Evolutionary conservation across 2,797 vertebrate species (phyloP).

Genomic region (Eospalax fontanierii): DNA sequence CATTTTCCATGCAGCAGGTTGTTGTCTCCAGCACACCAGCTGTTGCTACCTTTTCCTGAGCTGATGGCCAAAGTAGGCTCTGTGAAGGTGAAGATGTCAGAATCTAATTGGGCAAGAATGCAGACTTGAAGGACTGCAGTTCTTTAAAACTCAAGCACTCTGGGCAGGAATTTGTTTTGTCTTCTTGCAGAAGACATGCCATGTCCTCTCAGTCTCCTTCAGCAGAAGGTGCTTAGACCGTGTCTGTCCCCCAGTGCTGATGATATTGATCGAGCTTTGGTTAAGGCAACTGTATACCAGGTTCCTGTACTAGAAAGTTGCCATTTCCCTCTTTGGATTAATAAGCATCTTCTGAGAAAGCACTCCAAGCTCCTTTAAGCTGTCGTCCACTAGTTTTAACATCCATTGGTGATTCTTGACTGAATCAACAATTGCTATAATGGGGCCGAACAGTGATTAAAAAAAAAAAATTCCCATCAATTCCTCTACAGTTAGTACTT

Average conservation of each 20-base stretch:
- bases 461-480: too few species aligned
- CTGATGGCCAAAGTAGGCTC: conserved; percentile 43
- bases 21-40: neutral
- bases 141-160: conserved; percentile 27
- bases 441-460: neutral
- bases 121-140: neutral
- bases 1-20: conserved; percentile 2
- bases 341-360: neutral
- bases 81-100: conserved; percentile 56
- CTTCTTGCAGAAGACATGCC: neutral
- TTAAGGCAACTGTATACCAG: neutral
- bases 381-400: neutral
- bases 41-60: neutral
- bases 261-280: conserved; percentile 15
- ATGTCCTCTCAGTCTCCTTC: neutral
- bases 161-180: neutral
- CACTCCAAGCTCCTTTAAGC: neutral
- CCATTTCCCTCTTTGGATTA: neutral
- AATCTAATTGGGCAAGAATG: neutral
- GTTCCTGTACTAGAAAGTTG: neutral
- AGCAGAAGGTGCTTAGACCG: too few species aligned
- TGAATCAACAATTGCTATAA: neutral
- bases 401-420: neutral
- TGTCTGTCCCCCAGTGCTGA: neutral
- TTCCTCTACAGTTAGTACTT: neutral